Conservation (phyloP, 2,113 vertebrate species). For the Jacana jacana region DNA sequence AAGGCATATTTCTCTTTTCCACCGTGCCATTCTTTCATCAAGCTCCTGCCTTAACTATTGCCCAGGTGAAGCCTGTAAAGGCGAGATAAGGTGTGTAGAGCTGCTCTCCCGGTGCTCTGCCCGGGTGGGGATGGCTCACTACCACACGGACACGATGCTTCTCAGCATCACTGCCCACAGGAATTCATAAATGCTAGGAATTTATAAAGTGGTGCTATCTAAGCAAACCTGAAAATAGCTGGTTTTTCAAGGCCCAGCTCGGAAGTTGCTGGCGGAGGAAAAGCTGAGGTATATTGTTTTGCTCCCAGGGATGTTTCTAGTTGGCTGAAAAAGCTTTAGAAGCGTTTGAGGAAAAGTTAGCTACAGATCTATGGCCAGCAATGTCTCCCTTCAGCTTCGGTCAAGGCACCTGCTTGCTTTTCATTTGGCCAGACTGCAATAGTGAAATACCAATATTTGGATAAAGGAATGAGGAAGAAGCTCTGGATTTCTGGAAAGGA, state of each 20-base stretch:
- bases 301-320: neutral
- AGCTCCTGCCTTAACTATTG: neutral
- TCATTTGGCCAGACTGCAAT: neutral
- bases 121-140: neutral
- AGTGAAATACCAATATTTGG: neutral
- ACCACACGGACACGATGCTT: rapidly evolving
- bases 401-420: neutral
- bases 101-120: neutral
- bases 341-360: neutral
- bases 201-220: neutral
- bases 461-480: neutral
- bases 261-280: neutral
- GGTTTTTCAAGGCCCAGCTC: neutral
- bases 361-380: neutral
- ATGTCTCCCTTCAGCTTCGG: neutral
- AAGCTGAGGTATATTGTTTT: neutral
- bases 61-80: neutral
- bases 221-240: neutral
- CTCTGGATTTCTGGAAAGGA: neutral
- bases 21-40: neutral
- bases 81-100: neutral
- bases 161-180: neutral
- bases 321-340: neutral
- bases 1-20: neutral
- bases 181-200: neutral